Percentiles rank a stretch among this genome's conserved stretches.
Evolutionary conservation across 1,140 invertebrate species (phyloP).

Genomic region (Diachasmimorpha longicaudata): DNA sequence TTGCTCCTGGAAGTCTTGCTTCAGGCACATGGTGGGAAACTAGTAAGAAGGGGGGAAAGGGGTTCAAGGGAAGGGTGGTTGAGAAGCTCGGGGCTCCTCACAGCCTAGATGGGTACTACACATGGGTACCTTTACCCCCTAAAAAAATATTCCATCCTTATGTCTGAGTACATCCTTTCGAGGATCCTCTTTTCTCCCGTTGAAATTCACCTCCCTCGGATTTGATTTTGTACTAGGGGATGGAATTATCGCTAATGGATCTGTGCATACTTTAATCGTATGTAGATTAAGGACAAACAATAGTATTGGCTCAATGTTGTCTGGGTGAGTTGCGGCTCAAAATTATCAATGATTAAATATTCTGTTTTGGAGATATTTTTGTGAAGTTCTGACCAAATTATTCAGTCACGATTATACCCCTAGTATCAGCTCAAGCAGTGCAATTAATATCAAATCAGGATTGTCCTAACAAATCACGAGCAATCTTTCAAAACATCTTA

Average conservation of each 20-base stretch:
- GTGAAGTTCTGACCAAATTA: too few relatives aligned
- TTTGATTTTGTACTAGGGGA: not conserved
- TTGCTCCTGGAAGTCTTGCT: slow-evolving; percentile 19
- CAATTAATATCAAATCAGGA: too few relatives aligned
- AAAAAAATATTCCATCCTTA: not conserved
- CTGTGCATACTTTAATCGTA: too few relatives aligned
- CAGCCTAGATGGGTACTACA: not conserved
- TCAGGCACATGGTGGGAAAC: not conserved
- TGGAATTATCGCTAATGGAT: too few relatives aligned
- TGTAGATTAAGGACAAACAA: too few relatives aligned
- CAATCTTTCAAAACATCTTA: not conserved
- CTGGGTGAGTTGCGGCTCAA: too few relatives aligned
- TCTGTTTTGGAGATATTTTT: too few relatives aligned
- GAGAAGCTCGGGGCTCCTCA: not conserved
- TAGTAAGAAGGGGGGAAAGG: not conserved
- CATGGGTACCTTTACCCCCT: slow-evolving; percentile 6
- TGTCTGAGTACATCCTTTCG: not conserved
- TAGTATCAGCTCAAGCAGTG: too few relatives aligned
- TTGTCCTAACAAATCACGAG: too few relatives aligned
- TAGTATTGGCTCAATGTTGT: too few relatives aligned
- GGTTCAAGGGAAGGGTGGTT: not conserved
- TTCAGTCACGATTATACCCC: too few relatives aligned
- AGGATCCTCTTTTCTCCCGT: not conserved
- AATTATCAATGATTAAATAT: too few relatives aligned
- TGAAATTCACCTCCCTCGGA: not conserved